Base-by-base conservation (phyloP, 1,140 invertebrate species). In the Drosophila auraria region DNA sequence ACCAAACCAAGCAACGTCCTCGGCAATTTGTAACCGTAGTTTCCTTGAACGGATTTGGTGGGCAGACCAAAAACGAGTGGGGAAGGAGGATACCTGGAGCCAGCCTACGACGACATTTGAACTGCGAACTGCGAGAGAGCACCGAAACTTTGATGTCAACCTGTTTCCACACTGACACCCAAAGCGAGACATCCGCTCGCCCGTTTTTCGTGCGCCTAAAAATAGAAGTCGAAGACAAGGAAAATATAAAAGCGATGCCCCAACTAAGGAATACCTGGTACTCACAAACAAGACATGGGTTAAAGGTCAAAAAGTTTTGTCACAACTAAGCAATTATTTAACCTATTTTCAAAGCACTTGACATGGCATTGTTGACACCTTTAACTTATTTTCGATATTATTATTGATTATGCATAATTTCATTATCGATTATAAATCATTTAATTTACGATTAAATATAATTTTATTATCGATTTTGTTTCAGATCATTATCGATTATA, bases 121-220 rank as follows among this genome's bases (percentile, higher is more conserved):
- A 86, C 82, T 78, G 65, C 36, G 38, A 69, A 65, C 60, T 57
- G 20, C 8, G 36, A 36, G 30, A 64, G 66, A 73, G 54, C 70
- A 50, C 38, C 23, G 27, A 69, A 86, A 83, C 73, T 74, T 86
- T 74, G 70, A 70, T 84, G 82, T 86, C 82, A 84, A 86, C 82
- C 82, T 84, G 82, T 84, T 86, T 70, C 58, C 62, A 71, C 86
- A 69, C 42, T 82, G 78, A 84, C 82, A 86, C 68, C 78, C 57
- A 56, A 76, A 62, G 60, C 80, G 51, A 42, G 60, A 42, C 78
- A 60, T 44, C 40, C 47, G 69, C 63, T 62, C 49, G 69, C 53
- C 25, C 53, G 17, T 17, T 27, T 64, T 25, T 64, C 47, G 36
- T 51, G 62, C 6, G 36, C 64, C 62, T 70, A 70, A 70, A 70